Percentiles rank a stretch among this genome's conserved stretches.
Conservation (phyloP, 2,888 invertebrate genomes). For the Chironomus riparius region DNA sequence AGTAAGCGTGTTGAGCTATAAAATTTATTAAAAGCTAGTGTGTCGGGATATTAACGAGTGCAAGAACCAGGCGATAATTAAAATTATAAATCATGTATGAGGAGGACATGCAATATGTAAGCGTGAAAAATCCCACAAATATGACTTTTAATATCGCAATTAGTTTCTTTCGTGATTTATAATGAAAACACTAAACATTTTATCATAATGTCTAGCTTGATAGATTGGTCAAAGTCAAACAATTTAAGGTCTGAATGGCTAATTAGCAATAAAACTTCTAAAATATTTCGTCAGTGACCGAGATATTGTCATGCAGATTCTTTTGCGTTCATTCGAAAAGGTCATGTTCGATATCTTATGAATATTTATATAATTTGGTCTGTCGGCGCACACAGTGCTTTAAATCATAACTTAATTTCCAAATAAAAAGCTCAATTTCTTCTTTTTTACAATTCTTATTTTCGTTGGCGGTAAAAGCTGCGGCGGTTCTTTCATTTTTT, state of each 20-base stretch:
- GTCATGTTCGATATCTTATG: not conserved
- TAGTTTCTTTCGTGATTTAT: no score
- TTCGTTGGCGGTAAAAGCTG: no score
- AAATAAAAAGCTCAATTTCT: not conserved
- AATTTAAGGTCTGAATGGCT: not conserved
- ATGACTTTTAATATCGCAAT: not conserved
- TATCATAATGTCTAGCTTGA: not conserved
- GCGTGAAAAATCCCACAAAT: not conserved
- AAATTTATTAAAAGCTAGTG: no score
- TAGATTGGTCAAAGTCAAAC: not conserved
- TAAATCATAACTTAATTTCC: not conserved
- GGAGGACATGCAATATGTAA: not conserved
- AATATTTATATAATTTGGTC: not conserved
- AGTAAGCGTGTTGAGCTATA: no score
- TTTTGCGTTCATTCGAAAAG: not conserved
- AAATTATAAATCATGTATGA: no score
- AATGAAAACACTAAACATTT: not conserved
- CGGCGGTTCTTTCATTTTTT: no score
- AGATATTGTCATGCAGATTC: not conserved
- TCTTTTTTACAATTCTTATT: not conserved
- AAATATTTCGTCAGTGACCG: not conserved
- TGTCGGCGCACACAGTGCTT: not conserved
- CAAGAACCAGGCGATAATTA: no score
- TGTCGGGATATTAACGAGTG: no score
- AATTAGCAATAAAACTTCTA: not conserved